Evolutionary conservation across 2,113 vertebrate genomes (phyloP).

Genomic region (Xiphias gladius): DNA sequence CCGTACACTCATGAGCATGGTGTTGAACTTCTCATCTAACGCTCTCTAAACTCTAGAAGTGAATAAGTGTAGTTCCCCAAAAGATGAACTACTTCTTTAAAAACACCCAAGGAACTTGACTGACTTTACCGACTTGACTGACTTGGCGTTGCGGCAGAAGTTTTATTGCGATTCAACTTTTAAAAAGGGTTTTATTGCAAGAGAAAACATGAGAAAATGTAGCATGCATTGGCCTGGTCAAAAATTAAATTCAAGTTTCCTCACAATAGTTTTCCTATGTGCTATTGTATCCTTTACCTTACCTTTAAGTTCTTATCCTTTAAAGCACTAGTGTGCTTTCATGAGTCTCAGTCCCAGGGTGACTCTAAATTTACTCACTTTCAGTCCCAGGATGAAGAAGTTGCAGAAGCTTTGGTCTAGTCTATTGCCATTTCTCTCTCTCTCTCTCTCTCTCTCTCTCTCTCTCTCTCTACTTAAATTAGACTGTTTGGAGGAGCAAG

Average conservation of each 20-base stretch:
- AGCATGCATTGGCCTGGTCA: too few relatives aligned
- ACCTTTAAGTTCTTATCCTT: constrained; percentile 18
- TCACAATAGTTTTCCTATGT: neutral
- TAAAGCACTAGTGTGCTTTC: constrained; percentile 35
- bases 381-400: constrained; percentile 50
- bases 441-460: constrained; percentile 48
- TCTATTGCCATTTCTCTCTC: constrained; percentile 59
- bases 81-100: neutral
- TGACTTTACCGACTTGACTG: neutral
- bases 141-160: neutral
- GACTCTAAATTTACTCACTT: constrained; percentile 59
- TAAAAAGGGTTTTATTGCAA: neutral
- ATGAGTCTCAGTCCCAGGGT: constrained; percentile 46
- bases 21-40: too few relatives aligned
- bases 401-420: constrained; percentile 53
- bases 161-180: neutral
- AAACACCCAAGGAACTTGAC: too few relatives aligned
- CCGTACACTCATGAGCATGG: too few relatives aligned
- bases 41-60: too few relatives aligned
- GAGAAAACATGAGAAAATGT: neutral
- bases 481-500: constrained; percentile 53
- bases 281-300: neutral
- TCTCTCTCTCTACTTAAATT: constrained; percentile 50
- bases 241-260: neutral
- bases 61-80: too few relatives aligned